Conservation (phyloP, 2,888 invertebrate species). For the Synanthedon andrenaeformis region DNA sequence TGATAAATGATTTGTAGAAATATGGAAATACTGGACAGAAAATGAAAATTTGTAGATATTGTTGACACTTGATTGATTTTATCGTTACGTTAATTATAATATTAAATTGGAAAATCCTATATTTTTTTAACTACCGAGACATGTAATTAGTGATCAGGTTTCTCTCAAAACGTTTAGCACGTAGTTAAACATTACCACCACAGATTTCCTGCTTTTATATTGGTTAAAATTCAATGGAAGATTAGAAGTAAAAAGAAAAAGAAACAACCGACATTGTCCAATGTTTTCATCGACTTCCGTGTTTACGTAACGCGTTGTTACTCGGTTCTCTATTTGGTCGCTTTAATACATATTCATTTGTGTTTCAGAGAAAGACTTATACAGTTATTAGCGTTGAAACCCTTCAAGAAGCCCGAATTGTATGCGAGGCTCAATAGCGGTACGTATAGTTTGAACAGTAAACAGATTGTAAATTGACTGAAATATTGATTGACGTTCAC, state of each 20-base stretch:
- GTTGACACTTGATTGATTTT: too few relatives aligned
- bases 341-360: constrained; percentile 19
- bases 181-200: too few relatives aligned
- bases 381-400: constrained; percentile 91
- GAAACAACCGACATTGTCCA: not conserved
- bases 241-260: constrained; percentile 4
- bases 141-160: too few relatives aligned
- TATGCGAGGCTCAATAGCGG: constrained; percentile 84
- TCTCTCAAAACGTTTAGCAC: too few relatives aligned
- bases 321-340: not conserved
- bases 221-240: too few relatives aligned
- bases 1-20: too few relatives aligned
- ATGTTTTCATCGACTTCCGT: not conserved
- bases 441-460: constrained; percentile 45
- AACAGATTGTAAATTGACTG: not conserved
- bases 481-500: not conserved
- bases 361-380: constrained; percentile 90
- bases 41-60: too few relatives aligned
- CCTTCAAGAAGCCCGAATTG: constrained; percentile 94
- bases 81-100: too few relatives aligned
- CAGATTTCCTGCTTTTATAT: too few relatives aligned
- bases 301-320: not conserved
- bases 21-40: too few relatives aligned
- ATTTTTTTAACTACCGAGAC: too few relatives aligned
- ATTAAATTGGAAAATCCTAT: too few relatives aligned